A percentile compares a stretch with the other conserved stretches of the same genome.
phyloP scores from a whole-genome alignment of 2,797 vertebrate genomes.

The Spea hammondii region DNA sequence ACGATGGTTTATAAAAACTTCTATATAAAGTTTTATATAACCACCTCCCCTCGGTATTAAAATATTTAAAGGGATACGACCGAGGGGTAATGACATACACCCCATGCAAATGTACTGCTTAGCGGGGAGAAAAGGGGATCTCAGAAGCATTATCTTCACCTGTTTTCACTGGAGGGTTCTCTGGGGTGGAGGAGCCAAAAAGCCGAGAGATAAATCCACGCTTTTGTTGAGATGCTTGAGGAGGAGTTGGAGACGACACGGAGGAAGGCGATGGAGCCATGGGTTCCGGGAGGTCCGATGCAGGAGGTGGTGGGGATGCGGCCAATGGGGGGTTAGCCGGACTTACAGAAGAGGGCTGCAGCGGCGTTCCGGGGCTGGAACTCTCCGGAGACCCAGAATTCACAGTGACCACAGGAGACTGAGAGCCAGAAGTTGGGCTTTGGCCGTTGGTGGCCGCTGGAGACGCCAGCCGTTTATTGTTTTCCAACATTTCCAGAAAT shows the following conservation, averaged over 20 bases:
- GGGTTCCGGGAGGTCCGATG: constrained; percentile 52
- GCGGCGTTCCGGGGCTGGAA: constrained; percentile 89
- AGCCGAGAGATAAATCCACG: constrained; percentile 89
- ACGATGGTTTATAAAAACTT: too few species aligned
- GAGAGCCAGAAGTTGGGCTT: constrained; percentile 89
- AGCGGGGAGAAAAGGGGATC: neutral
- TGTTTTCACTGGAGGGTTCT: constrained; percentile 60
- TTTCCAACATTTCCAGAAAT: constrained; percentile 92
- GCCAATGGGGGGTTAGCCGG: constrained; percentile 37
- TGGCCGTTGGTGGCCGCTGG: constrained; percentile 82
- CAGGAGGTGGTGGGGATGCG: constrained; percentile 58
- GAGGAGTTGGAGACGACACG: constrained; percentile 46
- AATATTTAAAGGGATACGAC: too few species aligned
- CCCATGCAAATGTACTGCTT: too few species aligned
- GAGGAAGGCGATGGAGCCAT: constrained; percentile 22
- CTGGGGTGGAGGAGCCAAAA: constrained; percentile 74
- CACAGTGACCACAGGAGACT: constrained; percentile 82
- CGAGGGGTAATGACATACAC: too few species aligned
- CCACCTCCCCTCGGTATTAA: too few species aligned
- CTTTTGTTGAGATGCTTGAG: constrained; percentile 63
- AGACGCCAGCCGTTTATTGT: constrained; percentile 76
- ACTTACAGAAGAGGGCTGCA: constrained; percentile 60
- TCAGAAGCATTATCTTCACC: constrained; percentile 67
- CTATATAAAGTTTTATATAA: too few species aligned
- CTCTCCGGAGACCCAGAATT: constrained; percentile 81